These are phyloP conservation scores for Stegodyphus mimosarum DNA, from an alignment of 1,140 invertebrate species.

Conservation along the genomic window DNA sequence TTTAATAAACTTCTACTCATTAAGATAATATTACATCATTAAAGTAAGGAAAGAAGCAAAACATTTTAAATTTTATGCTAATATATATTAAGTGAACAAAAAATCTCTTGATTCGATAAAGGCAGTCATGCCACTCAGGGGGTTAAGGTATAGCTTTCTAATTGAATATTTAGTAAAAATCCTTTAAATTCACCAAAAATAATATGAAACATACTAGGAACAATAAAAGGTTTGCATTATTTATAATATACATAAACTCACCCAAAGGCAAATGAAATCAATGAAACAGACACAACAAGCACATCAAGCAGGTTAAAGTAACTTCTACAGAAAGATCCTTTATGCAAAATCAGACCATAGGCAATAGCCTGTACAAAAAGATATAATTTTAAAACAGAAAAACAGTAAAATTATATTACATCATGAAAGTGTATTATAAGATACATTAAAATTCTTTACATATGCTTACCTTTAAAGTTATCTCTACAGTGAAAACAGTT, in stretches of 20 bases:
- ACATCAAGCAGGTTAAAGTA: constrained; percentile 99
- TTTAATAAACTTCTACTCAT: too few species aligned
- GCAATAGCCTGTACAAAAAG: constrained; percentile 78
- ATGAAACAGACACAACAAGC: constrained; percentile 96
- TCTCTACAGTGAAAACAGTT: constrained; percentile 96
- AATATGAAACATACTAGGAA: not conserved
- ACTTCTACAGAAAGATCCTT: constrained; percentile 97
- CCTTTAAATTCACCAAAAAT: not conserved
- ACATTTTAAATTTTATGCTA: too few species aligned
- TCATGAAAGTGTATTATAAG: too few species aligned
- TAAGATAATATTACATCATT: too few species aligned
- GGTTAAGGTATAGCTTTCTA: too few species aligned
- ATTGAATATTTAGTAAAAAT: too few species aligned
- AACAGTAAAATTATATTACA: not conserved
- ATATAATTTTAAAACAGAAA: constrained; percentile 23
- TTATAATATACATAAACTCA: constrained; percentile 69
- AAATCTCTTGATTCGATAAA: too few species aligned
- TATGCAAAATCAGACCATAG: constrained; percentile 96
- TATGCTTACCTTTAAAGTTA: constrained; percentile 83
- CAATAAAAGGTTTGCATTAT: not conserved
- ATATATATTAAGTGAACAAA: too few species aligned
- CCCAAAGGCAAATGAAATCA: constrained; percentile 94
- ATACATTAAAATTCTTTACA: too few species aligned
- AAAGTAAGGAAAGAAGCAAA: too few species aligned
- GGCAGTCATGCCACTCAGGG: too few species aligned